Evolutionary conservation across 2,113 vertebrate genomes (phyloP).

Genomic region (Balaeniceps rex): DNA sequence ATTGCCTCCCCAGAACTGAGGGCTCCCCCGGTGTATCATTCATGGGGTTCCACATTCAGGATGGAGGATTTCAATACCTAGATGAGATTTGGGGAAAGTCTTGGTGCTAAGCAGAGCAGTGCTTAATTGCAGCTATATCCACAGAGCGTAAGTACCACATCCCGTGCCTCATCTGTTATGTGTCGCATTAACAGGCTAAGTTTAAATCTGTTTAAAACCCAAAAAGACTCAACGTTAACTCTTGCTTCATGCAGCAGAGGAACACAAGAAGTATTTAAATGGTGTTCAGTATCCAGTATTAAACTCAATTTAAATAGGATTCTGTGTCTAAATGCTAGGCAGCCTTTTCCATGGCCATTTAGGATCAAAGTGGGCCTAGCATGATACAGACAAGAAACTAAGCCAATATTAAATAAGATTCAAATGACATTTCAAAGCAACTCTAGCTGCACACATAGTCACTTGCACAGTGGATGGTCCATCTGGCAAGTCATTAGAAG

Average conservation of each 20-base stretch:
- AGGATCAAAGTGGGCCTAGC: neutral
- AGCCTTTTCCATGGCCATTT: neutral
- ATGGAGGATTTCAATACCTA: neutral
- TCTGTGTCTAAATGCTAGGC: neutral
- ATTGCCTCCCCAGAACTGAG: neutral
- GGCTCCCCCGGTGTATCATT: neutral
- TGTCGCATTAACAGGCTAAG: neutral
- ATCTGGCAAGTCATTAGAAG: neutral
- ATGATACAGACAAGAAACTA: neutral
- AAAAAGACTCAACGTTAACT: neutral
- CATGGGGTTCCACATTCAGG: rapidly evolving
- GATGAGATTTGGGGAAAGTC: neutral
- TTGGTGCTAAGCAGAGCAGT: neutral
- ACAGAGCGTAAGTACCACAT: neutral
- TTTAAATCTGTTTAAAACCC: neutral
- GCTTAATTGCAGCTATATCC: neutral
- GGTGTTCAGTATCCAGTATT: neutral
- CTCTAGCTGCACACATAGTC: neutral
- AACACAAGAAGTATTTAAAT: neutral
- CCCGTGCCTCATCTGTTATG: neutral
- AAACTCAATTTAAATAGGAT: neutral
- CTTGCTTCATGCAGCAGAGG: neutral
- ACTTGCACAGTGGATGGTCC: neutral
- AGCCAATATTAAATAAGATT: neutral
- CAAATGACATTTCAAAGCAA: neutral